Conservation (phyloP, 2,113 vertebrate genomes). For the Falco punctatus region DNA sequence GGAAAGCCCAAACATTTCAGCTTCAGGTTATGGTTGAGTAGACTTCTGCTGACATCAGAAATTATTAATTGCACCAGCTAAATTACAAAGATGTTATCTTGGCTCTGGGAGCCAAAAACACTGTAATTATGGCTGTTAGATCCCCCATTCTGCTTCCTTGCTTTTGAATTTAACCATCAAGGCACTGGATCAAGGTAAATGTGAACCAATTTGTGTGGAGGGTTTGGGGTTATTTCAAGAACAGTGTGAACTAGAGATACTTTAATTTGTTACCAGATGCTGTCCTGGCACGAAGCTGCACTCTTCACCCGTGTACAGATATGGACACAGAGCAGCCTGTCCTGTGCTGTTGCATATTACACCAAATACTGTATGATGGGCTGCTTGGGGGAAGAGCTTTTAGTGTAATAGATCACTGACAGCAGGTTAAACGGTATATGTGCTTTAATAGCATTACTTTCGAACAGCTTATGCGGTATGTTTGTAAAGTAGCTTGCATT, state of each 20-base stretch:
- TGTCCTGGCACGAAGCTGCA: neutral
- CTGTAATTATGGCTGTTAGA: conserved; percentile 33
- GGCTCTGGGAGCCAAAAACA: conserved; percentile 11
- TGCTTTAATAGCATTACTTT: neutral
- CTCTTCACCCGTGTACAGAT: neutral
- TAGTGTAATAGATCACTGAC: neutral
- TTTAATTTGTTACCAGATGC: neutral
- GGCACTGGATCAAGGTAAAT: conserved; percentile 17
- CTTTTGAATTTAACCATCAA: conserved; percentile 37
- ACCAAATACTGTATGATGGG: rapidly evolving
- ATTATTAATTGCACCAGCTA: conserved; percentile 52
- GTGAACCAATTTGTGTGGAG: neutral
- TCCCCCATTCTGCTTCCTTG: neutral
- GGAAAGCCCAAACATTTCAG: conserved; percentile 24
- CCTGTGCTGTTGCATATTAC: too few relatives aligned
- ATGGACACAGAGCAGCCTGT: rapidly evolving
- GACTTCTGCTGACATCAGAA: conserved; percentile 59
- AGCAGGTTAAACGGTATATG: neutral
- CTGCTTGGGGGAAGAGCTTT: neutral
- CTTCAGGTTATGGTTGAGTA: conserved; percentile 29
- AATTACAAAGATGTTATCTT: conserved; percentile 64
- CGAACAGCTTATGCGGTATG: too few relatives aligned
- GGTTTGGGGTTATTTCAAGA: neutral
- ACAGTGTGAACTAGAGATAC: neutral
- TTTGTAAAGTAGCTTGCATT: neutral